Base-by-base conservation (phyloP, 1,140 invertebrate species). In the Drosophila nigromelanica region DNA sequence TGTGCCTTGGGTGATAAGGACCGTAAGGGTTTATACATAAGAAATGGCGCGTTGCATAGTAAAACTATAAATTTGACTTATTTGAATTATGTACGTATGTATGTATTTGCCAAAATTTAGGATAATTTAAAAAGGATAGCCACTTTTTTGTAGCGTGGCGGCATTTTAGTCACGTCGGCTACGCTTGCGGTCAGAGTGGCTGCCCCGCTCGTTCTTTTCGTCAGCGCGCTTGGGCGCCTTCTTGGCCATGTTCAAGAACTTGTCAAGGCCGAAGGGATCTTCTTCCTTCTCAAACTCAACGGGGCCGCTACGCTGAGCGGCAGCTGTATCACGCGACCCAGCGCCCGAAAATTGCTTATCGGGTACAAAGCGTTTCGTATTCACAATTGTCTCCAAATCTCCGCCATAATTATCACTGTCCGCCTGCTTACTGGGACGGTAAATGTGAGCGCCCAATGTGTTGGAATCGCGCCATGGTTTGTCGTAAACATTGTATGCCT, bases 401-500 rank as follows among this genome's bases (percentile, higher is more conserved):
- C 96, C 97, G 0, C 97, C 97, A 92, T 99, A 99, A 42, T 96
- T 94, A 72, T 99, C 98, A 82, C 96, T 96, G 90, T 99, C 98
- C 0, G 97, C 93, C 92, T 97, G 97, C 86, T 97, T 96, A 39
- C 95, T 95, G 0, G 99, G 99, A 54, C 98, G 93, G 93, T 99
- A 99, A 72, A 99, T 96, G 92, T 97, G 96, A 14, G 96, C 95
- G 0, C 96, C 97, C 60, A 99, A 93, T 1, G 95, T 95, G 70
- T 96, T 96, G 15, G 95, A 93, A 80, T 97, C 96, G 56, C 97
- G 94, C 97, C 97, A 98, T 0, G 97, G 96, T 92, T 98, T 98
- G 92, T 99, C 98, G 92, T 99, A 99, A 0, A 99, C 98, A 92
- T 97, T 98, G 92, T 99, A 99, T 0, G 96, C 96, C 85, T 99